phyloP scores from a whole-genome alignment of 1,140 invertebrate species.

The Panagrolaimus sp. region DNA sequence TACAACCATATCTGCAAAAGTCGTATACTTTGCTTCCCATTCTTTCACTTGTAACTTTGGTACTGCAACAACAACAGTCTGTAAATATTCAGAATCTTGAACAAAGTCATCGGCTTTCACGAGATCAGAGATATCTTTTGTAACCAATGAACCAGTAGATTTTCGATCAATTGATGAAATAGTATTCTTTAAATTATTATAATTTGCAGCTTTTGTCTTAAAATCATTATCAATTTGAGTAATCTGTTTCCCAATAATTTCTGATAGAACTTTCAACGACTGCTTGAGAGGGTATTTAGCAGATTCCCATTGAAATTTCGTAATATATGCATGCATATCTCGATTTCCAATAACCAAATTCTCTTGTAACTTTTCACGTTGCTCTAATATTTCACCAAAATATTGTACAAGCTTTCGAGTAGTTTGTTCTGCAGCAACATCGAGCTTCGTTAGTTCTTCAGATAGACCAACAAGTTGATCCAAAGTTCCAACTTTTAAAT shows the following conservation, averaged over 20 bases:
- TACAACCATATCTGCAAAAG: constrained; percentile 91
- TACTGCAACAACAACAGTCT: constrained; percentile 90
- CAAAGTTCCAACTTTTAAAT: constrained; percentile 76
- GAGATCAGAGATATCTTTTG: constrained; percentile 86
- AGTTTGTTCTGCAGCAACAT: constrained; percentile 77
- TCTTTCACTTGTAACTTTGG: constrained; percentile 84
- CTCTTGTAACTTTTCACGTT: constrained; percentile 87
- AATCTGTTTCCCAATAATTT: constrained; percentile 97
- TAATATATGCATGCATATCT: constrained; percentile 85
- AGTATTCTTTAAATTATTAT: constrained; percentile 92
- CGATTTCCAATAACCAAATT: constrained; percentile 74
- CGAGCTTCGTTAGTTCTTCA: constrained; percentile 93
- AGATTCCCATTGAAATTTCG: constrained; percentile 96
- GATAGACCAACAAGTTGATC: constrained; percentile 96
- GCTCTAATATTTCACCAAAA: constrained; percentile 81
- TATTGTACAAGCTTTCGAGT: constrained; percentile 74
- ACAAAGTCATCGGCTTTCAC: constrained; percentile 99
- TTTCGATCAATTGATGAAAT: constrained; percentile 95
- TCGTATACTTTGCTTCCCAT: constrained; percentile 87
- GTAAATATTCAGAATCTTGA: constrained; percentile 91
- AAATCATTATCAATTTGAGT: constrained; percentile 96
- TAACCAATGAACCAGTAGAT: constrained; percentile 89
- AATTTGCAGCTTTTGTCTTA: constrained; percentile 85
- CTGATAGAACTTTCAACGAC: constrained; percentile 86
- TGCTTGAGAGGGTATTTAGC: constrained; percentile 99